phyloP scores from a whole-genome alignment of 2,888 invertebrate genomes.

The Chloromyia formosa region DNA sequence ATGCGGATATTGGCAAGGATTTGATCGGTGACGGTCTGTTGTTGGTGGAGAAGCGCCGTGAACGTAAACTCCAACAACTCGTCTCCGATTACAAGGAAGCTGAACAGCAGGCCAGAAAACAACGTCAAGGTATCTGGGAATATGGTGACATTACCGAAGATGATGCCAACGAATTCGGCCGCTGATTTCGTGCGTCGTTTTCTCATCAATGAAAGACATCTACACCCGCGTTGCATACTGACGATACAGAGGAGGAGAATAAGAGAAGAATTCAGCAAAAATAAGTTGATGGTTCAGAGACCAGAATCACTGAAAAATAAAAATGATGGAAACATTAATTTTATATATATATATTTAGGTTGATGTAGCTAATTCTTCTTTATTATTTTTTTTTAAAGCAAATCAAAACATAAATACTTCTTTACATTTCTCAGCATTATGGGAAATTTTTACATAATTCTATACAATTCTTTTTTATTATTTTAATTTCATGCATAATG shows the following conservation, averaged over 20 bases:
- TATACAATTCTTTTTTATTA: slow-evolving; percentile 35
- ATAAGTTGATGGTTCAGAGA: neutral
- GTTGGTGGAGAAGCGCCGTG: slow-evolving; percentile 81
- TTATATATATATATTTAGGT: slow-evolving; percentile 39
- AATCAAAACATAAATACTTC: slow-evolving; percentile 29
- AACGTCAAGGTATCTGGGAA: slow-evolving; percentile 92
- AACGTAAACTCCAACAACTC: slow-evolving; percentile 81
- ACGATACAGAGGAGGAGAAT: slow-evolving; percentile 18
- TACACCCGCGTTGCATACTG: slow-evolving; percentile 42
- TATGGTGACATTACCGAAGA: slow-evolving; percentile 90
- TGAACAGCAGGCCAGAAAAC: slow-evolving; percentile 85
- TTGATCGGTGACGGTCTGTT: slow-evolving; percentile 88
- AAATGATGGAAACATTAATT: slow-evolving; percentile 8
- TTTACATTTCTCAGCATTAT: slow-evolving; percentile 34
- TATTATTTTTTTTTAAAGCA: slow-evolving; percentile 30
- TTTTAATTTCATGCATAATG: slow-evolving; percentile 38
- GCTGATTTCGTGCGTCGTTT: slow-evolving; percentile 54
- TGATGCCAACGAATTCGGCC: slow-evolving; percentile 63
- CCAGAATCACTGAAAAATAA: neutral
- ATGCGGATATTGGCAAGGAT: slow-evolving; percentile 71
- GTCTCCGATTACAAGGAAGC: slow-evolving; percentile 84
- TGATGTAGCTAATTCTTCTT: slow-evolving; percentile 42
- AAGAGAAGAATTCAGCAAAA: neutral
- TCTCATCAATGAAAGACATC: slow-evolving; percentile 38
- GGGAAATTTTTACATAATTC: slow-evolving; percentile 30